These are phyloP conservation scores for Notolepis coatsorum DNA, from an alignment of 2,797 vertebrate species.

Conservation along the genomic window DNA sequence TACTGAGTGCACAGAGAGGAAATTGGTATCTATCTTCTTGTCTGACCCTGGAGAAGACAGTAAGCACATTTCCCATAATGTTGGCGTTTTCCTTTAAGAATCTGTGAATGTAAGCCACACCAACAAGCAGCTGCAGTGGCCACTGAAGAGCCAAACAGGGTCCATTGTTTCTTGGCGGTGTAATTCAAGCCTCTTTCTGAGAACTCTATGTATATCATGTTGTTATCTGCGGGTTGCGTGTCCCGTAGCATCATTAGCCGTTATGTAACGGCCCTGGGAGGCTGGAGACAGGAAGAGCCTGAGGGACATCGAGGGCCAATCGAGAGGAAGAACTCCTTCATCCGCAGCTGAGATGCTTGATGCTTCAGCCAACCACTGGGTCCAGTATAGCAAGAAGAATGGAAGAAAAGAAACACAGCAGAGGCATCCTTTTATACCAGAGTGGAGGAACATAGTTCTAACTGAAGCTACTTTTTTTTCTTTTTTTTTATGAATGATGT, in stretches of 20 bases:
- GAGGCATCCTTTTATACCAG: slow-evolving; percentile 4
- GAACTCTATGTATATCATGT: neutral
- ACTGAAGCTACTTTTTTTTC: neutral
- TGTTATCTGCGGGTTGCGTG: slow-evolving; percentile 10
- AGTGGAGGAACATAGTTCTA: slow-evolving; percentile 2
- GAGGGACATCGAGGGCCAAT: slow-evolving; percentile 11
- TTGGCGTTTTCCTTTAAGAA: too few species aligned
- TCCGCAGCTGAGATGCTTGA: slow-evolving; percentile 11
- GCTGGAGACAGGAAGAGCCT: slow-evolving; percentile 18
- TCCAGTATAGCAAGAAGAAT: slow-evolving; percentile 11
- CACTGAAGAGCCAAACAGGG: too few species aligned
- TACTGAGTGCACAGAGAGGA: too few species aligned
- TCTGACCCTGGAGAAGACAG: too few species aligned
- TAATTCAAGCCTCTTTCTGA: neutral
- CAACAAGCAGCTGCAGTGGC: too few species aligned
- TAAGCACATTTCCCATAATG: too few species aligned
- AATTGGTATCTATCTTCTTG: too few species aligned
- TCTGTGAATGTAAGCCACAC: too few species aligned
- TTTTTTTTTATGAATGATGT: too few species aligned
- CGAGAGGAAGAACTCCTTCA: slow-evolving; percentile 8
- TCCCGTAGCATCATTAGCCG: slow-evolving; percentile 11
- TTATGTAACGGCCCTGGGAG: slow-evolving; percentile 39
- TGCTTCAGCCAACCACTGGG: slow-evolving; percentile 15
- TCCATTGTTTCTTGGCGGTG: neutral
- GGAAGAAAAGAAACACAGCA: slow-evolving; percentile 23